These are phyloP conservation scores for Crossaster papposus DNA, from an alignment of 53 echinoderm and acorn worm species.

Conservation along the genomic window DNA sequence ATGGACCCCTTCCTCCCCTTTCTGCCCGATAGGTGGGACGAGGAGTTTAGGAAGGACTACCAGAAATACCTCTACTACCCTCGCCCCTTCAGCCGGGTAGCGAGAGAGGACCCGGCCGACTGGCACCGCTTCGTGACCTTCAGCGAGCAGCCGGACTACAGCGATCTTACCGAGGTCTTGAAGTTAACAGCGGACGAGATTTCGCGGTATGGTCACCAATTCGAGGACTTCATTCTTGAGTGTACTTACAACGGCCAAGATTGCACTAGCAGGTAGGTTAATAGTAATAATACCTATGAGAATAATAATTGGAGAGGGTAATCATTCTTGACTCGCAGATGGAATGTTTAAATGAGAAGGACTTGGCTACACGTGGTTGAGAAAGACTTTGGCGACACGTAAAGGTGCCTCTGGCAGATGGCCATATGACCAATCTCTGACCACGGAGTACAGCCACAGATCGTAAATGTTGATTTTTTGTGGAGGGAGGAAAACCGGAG, in stretches of 20 bases:
- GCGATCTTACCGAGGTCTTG: conserved; percentile 60
- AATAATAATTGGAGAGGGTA: too few species aligned
- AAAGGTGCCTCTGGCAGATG: too few species aligned
- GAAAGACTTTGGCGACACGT: too few species aligned
- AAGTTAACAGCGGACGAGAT: conserved; percentile 38
- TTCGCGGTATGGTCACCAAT: conserved; percentile 51
- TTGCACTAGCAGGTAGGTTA: background rate
- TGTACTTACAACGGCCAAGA: conserved; percentile 46
- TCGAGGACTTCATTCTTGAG: conserved; percentile 57
- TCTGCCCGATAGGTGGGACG: background rate
- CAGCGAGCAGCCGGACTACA: conserved; percentile 64
- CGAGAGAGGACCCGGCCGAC: conserved; percentile 59
- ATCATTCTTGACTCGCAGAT: too few species aligned
- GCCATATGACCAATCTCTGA: too few species aligned
- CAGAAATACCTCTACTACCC: conserved; percentile 10
- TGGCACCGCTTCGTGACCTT: conserved; percentile 64
- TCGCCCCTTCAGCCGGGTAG: conserved; percentile 48
- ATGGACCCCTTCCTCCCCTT: conserved; percentile 14
- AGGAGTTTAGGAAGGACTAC: background rate
- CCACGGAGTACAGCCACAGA: too few species aligned
- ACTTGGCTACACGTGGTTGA: too few species aligned
- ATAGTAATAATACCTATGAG: too few species aligned
- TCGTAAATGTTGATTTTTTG: too few species aligned
- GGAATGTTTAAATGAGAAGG: too few species aligned
- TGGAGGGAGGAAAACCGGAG: too few species aligned